Evolutionary conservation across 2,113 vertebrate species (phyloP).

Genomic region (Lutjanus erythropterus): DNA sequence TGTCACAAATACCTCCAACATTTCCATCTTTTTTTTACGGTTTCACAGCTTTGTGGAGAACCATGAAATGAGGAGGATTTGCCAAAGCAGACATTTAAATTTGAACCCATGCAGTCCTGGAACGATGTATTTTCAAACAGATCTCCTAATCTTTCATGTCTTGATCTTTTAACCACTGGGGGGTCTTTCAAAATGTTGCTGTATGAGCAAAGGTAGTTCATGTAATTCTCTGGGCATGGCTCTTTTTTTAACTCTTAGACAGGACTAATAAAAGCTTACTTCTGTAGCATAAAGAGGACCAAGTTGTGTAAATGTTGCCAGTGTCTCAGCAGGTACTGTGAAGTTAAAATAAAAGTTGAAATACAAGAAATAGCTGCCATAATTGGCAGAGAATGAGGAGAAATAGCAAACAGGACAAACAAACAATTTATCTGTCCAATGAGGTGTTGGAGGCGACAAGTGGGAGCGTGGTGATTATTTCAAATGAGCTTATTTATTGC

Average conservation of each 20-base stretch:
- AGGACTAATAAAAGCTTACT: not conserved
- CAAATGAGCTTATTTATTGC: conserved; percentile 65
- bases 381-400: conserved; percentile 41
- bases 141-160: conserved; percentile 32
- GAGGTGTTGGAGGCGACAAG: conserved; percentile 55
- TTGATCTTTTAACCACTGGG: conserved; percentile 36
- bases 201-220: not conserved
- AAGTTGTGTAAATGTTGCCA: not conserved
- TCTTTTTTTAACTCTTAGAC: conserved; percentile 14
- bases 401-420: conserved; percentile 43
- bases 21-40: conserved; percentile 28
- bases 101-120: conserved; percentile 14
- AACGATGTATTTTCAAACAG: conserved; percentile 27
- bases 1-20: conserved; percentile 18
- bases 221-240: not conserved
- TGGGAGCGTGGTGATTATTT: conserved; percentile 59
- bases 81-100: conserved; percentile 19
- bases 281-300: not conserved
- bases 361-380: conserved; percentile 2
- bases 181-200: not conserved
- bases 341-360: conserved; percentile 3
- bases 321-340: not conserved
- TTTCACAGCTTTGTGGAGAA: not conserved
- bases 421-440: conserved; percentile 62
- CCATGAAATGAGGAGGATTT: conserved; percentile 29